Evolutionary conservation across 2,113 vertebrate genomes (phyloP), one percentile per base, ranked within the genome.

Genomic region (Malurus cyaneus): DNA sequence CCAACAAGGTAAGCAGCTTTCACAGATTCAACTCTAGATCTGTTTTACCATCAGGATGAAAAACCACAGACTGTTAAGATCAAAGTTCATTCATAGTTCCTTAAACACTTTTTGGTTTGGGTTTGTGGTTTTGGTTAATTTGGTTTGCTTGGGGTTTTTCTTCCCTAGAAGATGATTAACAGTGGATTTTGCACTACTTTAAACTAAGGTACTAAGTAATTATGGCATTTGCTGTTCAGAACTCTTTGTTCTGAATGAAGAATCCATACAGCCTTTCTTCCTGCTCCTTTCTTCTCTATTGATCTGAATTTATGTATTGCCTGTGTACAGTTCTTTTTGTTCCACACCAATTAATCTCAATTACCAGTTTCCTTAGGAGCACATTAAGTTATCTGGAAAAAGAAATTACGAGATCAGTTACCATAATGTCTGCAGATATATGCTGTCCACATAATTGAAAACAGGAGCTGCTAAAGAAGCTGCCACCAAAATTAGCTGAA

Each of bases 381-480:
- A 54, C 13, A 34, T 49, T 62, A 52, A 67, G 60, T 50, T 61
- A 90, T 26, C 36, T 32, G 14, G 9, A 34, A 31, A 42, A 59
- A 64, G 39, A 47, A 19, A 6, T 12, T 20, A 71, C 91, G 72
- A 54, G 44, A 17, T 24, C 77, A 86, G 96, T 98, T 98, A 99
- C 99, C 99, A 99, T 89, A 99, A 96, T 6, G 98, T 97, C 91
- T 99, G 99, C 96, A 99, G 98, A 89, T 98, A 98, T 53, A 99
- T 61, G 74, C 98, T 99, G 97, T 99, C 99, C 91, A 98, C 98
- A 49, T 98, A 99, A 94, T 99, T 98, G 97, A 99, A 99, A 94
- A 99, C 99, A 1, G 99, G 99, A 67, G 99, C 98, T 65, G 99
- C 99, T 96, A 99, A 96, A 93, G 99, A 99, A 32, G 99, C 98